These are phyloP conservation scores for Eupithecia abbreviata DNA, from an alignment of 2,888 invertebrate species.

Conservation along the genomic window DNA sequence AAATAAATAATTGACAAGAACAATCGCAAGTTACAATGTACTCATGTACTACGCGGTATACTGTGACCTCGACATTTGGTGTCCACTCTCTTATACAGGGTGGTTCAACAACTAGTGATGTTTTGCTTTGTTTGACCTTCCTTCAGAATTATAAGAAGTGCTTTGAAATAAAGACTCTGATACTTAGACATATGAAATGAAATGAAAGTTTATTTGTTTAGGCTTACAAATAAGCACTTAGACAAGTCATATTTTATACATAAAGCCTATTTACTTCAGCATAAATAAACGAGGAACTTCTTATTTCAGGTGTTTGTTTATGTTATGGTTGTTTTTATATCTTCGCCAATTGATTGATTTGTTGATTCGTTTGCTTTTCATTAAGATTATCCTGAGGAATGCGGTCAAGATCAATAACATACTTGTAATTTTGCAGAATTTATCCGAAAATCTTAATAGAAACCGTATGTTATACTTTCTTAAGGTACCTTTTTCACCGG, in stretches of 20 bases:
- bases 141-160: background rate
- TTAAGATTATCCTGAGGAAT: no score
- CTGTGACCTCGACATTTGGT: conserved; percentile 43
- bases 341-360: no score
- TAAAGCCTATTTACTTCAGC: no score
- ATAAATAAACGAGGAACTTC: no score
- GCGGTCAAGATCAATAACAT: background rate
- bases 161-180: background rate
- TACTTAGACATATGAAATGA: background rate
- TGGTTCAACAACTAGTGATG: conserved; percentile 14
- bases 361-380: no score
- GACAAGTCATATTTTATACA: no score
- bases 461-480: no score
- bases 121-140: background rate
- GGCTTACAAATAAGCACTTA: no score
- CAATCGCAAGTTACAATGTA: conserved; percentile 33
- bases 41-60: background rate
- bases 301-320: no score
- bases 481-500: no score
- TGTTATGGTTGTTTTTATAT: no score
- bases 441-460: background rate
- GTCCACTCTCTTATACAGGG: conserved; percentile 41
- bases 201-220: no score
- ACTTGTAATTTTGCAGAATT: background rate
- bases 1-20: conserved; percentile 37